Evolutionary conservation across 2,888 invertebrate genomes (phyloP).

Genomic region (Abrostola triplasia): DNA sequence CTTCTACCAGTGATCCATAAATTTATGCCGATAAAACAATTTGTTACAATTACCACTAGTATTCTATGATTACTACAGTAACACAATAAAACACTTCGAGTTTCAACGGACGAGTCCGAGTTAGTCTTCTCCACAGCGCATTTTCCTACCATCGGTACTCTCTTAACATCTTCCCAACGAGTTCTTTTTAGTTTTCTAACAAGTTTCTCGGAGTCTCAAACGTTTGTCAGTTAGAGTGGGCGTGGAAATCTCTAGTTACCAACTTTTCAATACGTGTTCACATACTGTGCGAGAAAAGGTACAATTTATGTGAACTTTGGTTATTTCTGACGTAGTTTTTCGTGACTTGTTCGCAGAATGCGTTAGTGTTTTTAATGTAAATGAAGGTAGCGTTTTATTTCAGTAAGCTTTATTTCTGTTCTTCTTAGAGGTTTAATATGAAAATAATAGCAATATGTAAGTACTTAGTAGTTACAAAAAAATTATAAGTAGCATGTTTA

Average conservation of each 20-base stretch:
- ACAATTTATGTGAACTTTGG: conserved; percentile 17
- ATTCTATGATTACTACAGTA: too few species aligned
- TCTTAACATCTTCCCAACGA: conserved; percentile 76
- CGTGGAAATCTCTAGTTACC: conserved; percentile 76
- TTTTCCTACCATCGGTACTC: conserved; percentile 18
- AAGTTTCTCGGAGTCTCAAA: conserved; percentile 80
- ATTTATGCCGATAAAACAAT: too few species aligned
- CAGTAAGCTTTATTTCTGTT: too few species aligned
- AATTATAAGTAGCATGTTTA: too few species aligned
- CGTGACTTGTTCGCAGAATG: too few species aligned
- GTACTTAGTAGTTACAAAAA: too few species aligned
- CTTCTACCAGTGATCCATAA: too few species aligned
- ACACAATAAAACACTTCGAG: neutral
- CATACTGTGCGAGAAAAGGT: conserved; percentile 27
- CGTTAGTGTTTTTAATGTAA: too few species aligned
- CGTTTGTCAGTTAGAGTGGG: conserved; percentile 82
- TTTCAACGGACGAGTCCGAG: conserved; percentile 7
- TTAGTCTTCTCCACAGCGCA: conserved; percentile 17
- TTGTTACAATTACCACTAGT: too few species aligned
- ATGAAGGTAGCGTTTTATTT: too few species aligned
- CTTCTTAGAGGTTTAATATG: too few species aligned
- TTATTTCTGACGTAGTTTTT: conserved; percentile 14
- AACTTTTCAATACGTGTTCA: conserved; percentile 69
- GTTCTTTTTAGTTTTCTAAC: conserved; percentile 85
- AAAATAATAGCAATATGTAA: too few species aligned